phyloP scores from a whole-genome alignment of 2,888 invertebrate genomes.

The Crepidodera aurea region DNA sequence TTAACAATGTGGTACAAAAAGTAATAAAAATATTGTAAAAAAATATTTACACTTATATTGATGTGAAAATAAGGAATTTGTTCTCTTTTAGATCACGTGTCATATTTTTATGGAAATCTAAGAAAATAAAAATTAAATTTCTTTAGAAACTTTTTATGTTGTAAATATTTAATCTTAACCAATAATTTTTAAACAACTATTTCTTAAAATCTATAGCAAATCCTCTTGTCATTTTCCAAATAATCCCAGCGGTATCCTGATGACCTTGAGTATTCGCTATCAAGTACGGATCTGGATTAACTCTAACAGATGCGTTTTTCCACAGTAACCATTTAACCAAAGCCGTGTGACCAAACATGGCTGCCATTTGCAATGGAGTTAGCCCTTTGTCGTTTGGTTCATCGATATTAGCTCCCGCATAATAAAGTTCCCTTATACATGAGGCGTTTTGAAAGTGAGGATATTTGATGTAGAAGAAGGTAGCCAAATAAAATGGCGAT shows the following conservation, averaged over 20 bases:
- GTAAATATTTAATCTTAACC: no score
- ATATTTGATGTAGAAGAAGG: slow-evolving; percentile 49
- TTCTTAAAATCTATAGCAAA: slow-evolving; percentile 22
- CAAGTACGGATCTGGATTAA: slow-evolving; percentile 47
- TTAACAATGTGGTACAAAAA: no score
- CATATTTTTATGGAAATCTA: no score
- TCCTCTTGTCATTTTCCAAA: slow-evolving; percentile 31
- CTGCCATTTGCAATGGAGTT: slow-evolving; percentile 54
- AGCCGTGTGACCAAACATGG: slow-evolving; percentile 52
- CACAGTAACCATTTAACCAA: slow-evolving; percentile 52
- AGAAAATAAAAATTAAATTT: no score
- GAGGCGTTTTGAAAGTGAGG: slow-evolving; percentile 49
- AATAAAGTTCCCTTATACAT: slow-evolving; percentile 53
- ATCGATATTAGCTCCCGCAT: slow-evolving; percentile 55
- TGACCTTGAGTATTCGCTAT: slow-evolving; percentile 47
- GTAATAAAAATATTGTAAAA: no score
- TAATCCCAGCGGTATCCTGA: slow-evolving; percentile 40
- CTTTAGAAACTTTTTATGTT: no score
- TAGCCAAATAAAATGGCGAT: slow-evolving; percentile 53
- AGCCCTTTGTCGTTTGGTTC: slow-evolving; percentile 49
- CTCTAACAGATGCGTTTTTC: slow-evolving; percentile 46
- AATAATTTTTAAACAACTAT: background rate
- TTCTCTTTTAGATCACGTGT: no score
- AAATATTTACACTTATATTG: no score
- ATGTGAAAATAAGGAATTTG: no score